A percentile compares a stretch with the other conserved stretches of the same genome.
Conservation (phyloP, 2,888 invertebrate species). For the Drosophila melanosoma region DNA sequence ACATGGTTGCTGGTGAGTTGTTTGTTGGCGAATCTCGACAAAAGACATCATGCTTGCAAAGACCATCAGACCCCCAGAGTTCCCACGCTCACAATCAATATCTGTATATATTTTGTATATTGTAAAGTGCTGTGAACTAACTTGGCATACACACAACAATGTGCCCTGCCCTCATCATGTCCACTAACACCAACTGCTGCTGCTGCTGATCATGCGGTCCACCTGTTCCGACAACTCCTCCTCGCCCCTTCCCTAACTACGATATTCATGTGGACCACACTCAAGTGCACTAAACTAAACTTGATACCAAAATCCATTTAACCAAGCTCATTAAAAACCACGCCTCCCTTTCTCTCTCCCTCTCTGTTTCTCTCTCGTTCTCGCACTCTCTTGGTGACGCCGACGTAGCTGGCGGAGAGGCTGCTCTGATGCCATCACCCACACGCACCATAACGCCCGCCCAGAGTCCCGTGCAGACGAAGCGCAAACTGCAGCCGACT, state of each 20-base stretch:
- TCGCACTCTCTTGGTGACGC: constrained; percentile 17
- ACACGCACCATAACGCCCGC: constrained; percentile 86
- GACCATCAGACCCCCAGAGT: constrained; percentile 41
- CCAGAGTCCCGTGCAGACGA: constrained; percentile 87
- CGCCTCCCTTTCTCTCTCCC: constrained; percentile 63
- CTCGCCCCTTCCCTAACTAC: constrained; percentile 25
- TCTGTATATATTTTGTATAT: constrained; percentile 67
- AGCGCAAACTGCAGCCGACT: constrained; percentile 91
- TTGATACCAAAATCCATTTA: constrained; percentile 71
- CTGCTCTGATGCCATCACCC: constrained; percentile 87
- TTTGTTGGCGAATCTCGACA: constrained; percentile 34
- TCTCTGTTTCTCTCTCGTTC: constrained; percentile 46
- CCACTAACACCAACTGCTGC: constrained; percentile 55
- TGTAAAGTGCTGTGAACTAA: constrained; percentile 64
- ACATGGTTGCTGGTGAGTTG: constrained; percentile 87
- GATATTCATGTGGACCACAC: constrained; percentile 42
- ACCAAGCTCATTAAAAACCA: constrained; percentile 71
- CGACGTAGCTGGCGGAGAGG: constrained; percentile 84
- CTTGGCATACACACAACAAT: constrained; percentile 62
- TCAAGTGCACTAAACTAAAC: constrained; percentile 75
- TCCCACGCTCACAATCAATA: constrained; percentile 35
- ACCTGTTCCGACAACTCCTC: constrained; percentile 40
- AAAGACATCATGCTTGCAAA: constrained; percentile 49
- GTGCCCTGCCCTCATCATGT: constrained; percentile 34
- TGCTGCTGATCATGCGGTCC: constrained; percentile 44